A percentile compares a stretch with the other conserved stretches of the same genome.
Evolutionary conservation across 2,797 vertebrate species (phyloP).

Genomic region (Sebastes reedi): DNA sequence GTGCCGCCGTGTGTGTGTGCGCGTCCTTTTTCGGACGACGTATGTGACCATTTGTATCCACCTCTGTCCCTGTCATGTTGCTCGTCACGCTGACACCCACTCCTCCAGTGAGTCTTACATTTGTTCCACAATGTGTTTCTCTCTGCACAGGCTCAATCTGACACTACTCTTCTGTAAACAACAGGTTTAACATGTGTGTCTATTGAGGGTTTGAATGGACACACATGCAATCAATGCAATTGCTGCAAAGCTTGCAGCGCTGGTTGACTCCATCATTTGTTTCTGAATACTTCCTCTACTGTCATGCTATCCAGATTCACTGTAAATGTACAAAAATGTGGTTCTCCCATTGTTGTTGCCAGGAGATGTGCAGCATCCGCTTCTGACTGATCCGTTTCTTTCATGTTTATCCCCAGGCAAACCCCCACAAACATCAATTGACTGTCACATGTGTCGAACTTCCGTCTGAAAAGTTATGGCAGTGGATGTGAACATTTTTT

Average conservation of each 20-base stretch:
- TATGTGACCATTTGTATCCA: conserved; percentile 59
- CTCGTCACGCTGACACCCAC: conserved; percentile 32
- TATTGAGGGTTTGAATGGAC: not conserved
- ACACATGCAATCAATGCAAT: not conserved
- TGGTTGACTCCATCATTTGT: not conserved
- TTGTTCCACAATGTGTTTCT: conserved; percentile 1
- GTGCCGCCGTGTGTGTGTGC: not conserved
- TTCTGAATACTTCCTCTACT: not conserved
- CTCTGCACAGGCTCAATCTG: not conserved
- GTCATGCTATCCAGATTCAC: not conserved
- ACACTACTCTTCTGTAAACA: not conserved
- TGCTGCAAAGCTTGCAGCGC: not conserved
- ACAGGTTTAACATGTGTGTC: not conserved
- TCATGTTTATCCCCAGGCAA: conserved; percentile 9
- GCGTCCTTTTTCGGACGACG: conserved; percentile 12
- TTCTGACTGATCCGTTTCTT: conserved; percentile 36
- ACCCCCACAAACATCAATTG: conserved; percentile 2
- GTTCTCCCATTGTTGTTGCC: conserved; percentile 8
- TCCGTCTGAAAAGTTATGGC: not conserved
- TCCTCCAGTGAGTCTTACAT: not conserved
- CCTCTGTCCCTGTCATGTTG: conserved; percentile 43
- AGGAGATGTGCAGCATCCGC: not conserved
- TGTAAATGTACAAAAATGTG: not conserved
- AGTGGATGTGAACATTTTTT: not conserved
- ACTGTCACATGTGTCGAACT: not conserved